Evolutionary conservation across 1,140 invertebrate species (phyloP).

Genomic region (Triops cancriformis): DNA sequence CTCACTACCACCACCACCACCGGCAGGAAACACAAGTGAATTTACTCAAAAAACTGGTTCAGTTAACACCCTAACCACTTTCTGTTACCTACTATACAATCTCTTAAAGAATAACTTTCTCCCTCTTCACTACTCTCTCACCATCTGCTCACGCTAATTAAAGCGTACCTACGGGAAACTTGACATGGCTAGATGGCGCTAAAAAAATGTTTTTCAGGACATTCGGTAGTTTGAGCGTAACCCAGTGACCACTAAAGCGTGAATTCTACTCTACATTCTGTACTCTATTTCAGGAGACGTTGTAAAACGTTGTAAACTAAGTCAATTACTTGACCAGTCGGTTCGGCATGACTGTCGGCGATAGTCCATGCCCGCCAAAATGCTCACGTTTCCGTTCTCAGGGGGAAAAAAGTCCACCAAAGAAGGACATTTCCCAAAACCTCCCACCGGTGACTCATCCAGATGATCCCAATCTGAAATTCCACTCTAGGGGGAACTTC

Average conservation of each 20-base stretch:
- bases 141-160: background rate
- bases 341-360: background rate
- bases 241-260: background rate
- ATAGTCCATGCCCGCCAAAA: background rate
- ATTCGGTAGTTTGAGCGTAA: background rate
- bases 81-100: background rate
- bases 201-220: background rate
- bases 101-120: background rate
- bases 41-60: background rate
- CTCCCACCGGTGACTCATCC: background rate
- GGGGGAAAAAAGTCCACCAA: background rate
- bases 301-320: background rate
- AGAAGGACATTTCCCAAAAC: background rate
- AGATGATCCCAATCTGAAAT: constrained; percentile 4
- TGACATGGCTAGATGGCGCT: background rate
- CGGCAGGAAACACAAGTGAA: background rate
- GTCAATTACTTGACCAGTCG: background rate
- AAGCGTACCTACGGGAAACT: background rate
- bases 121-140: background rate
- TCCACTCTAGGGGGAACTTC: background rate
- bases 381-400: background rate
- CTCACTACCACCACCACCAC: background rate
- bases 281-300: background rate
- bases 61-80: background rate
- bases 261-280: background rate